phyloP scores from a whole-genome alignment of 2,888 invertebrate species.

The Drosophila anomelani region DNA sequence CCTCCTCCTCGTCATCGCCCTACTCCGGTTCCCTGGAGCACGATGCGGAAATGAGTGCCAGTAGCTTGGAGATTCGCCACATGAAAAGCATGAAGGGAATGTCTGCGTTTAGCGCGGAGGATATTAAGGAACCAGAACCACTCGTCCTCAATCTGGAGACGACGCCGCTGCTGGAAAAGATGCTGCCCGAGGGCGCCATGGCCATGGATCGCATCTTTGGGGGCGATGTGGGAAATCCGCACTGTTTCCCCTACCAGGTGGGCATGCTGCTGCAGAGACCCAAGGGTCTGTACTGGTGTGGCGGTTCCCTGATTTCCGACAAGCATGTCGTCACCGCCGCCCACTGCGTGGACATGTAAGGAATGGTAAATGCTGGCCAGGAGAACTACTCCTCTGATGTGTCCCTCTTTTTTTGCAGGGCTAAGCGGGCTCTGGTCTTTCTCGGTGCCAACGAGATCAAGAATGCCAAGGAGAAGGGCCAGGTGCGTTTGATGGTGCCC shows the following conservation, averaged over 20 bases:
- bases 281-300: conserved; percentile 83
- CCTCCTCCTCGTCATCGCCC: conserved; percentile 56
- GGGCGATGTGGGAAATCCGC: conserved; percentile 79
- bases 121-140: conserved; percentile 65
- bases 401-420: conserved; percentile 60
- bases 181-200: conserved; percentile 76
- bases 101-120: conserved; percentile 24
- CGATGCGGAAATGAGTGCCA: conserved; percentile 71
- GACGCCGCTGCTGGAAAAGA: conserved; percentile 74
- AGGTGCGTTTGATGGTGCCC: conserved; percentile 83
- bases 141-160: conserved; percentile 81
- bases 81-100: conserved; percentile 40
- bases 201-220: conserved; percentile 84
- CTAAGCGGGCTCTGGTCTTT: conserved; percentile 82
- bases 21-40: conserved; percentile 56
- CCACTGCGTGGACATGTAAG: conserved; percentile 83
- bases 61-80: conserved; percentile 47
- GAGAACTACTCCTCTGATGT: background rate
- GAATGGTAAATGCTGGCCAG: conserved; percentile 9
- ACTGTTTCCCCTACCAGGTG: conserved; percentile 83
- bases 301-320: conserved; percentile 82
- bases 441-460: conserved; percentile 84
- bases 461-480: conserved; percentile 82
- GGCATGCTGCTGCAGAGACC: conserved; percentile 82
- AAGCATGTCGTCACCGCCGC: conserved; percentile 83